Conservation (phyloP, 64 coral and sea anemone species). For the Platygyra sinensis region DNA sequence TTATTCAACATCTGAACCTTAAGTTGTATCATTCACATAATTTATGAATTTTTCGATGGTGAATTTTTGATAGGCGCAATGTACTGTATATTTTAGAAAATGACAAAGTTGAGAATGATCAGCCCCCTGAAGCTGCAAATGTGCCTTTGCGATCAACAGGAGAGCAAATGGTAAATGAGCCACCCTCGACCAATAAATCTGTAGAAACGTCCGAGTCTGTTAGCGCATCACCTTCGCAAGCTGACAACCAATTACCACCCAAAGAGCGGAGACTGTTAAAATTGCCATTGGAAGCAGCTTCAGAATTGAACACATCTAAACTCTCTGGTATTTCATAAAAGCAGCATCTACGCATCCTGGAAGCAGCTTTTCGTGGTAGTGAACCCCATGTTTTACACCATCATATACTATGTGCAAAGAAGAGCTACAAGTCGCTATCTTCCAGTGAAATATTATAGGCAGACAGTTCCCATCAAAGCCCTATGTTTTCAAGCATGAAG, state of each 20-base stretch:
- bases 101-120: background rate
- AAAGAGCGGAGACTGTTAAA: background rate
- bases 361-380: too few species aligned
- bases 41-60: background rate
- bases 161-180: background rate
- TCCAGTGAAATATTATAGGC: background rate
- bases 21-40: slow-evolving; percentile 1
- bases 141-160: too few species aligned
- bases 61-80: background rate
- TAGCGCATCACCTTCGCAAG: background rate
- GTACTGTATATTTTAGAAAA: slow-evolving; percentile 15
- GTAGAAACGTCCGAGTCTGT: too few species aligned
- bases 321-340: background rate
- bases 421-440: background rate
- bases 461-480: slow-evolving; percentile 22
- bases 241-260: background rate
- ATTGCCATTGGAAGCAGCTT: background rate
- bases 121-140: too few species aligned
- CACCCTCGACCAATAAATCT: background rate
- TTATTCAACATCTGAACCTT: background rate
- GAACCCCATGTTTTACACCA: too few species aligned
- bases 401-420: too few species aligned
- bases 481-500: slow-evolving; percentile 31
- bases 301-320: background rate
- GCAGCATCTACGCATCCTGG: background rate